These are phyloP conservation scores for Aplysia californica DNA, from an alignment of 1,140 invertebrate species.

Conservation along the genomic window DNA sequence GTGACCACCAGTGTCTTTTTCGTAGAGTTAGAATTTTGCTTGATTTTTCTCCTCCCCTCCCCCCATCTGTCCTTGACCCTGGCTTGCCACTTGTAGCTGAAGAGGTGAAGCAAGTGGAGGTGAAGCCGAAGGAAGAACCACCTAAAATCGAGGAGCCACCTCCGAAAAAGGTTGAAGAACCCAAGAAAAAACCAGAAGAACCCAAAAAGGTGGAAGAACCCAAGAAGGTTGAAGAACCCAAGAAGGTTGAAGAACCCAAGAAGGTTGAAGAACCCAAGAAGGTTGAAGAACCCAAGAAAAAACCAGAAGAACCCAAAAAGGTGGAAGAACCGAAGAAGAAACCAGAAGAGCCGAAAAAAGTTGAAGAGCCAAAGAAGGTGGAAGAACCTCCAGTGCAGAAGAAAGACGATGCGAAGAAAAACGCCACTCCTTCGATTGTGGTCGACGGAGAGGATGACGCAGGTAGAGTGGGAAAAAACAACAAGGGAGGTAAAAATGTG, in stretches of 20 bases:
- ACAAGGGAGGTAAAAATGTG: constrained; percentile 7
- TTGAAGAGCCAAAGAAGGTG: constrained; percentile 28
- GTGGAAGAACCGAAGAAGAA: constrained; percentile 33
- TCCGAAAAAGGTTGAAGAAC: too few relatives aligned
- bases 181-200: too few relatives aligned
- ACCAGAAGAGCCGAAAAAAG: constrained; percentile 23
- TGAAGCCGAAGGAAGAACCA: too few relatives aligned
- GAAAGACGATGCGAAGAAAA: constrained; percentile 12
- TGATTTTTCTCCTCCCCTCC: too few relatives aligned
- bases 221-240: constrained; percentile 29
- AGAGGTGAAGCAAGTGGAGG: too few relatives aligned
- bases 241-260: constrained; percentile 25
- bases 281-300: too few relatives aligned
- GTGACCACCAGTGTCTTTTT: too few relatives aligned
- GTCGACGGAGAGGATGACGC: constrained; percentile 35
- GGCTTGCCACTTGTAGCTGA: too few relatives aligned
- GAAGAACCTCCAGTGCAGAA: constrained; percentile 18
- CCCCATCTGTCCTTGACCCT: too few relatives aligned
- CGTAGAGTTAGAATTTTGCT: too few relatives aligned
- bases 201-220: constrained; percentile 28
- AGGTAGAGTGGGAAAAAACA: constrained; percentile 25
- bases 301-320: constrained; percentile 31
- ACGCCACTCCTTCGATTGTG: constrained; percentile 41
- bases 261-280: too few relatives aligned
- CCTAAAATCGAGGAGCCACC: too few relatives aligned